Base-by-base conservation (phyloP, 2,113 vertebrate genomes). In the Cavia porcellus region DNA sequence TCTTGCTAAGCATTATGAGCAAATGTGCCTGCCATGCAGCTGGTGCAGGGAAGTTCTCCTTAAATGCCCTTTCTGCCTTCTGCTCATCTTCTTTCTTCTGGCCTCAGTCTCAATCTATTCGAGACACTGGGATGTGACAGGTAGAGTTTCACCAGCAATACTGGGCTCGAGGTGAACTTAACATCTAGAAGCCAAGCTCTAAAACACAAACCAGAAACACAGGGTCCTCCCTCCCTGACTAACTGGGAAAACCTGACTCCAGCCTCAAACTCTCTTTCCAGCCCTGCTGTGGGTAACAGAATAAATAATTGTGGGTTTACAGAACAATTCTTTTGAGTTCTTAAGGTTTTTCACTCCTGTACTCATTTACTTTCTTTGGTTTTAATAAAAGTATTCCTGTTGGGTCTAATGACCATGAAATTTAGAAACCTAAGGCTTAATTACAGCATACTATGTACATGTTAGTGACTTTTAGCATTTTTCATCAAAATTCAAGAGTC, bases 311-410 rank as follows among this genome's bases (percentile, higher is more conserved):
- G 19, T 77, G 55, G 47, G 42, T 50, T 80, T 74, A 77, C 77
- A 20, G 22, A 92, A 80, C 50, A 77, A 55, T 3, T 52, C 82
- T 84, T 84, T 83, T 32, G 62, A 20, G 35, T 59, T 38, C 81
- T 82, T 75, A 72, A 52, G 25, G 30, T 59, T 38, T 82, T 82
- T 75, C 84, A 52, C 22, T 82, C 57, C 22, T 62, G 42, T 32
- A 61, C 9, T 20, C 42, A 30, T 62, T 68, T 94, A 45, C 45
- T 83, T 64, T 68, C 68, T 75, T 72, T 90, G 81, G 22, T 83
- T 90, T 64, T 95, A 38, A 93, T 42, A 85, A 72, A 97, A 83
- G 38, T 80, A 74, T 35, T n/a, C 28, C 42, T 86, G 89, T 75
- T 42, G 4, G 57, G 61, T 92, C 89, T 62, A 42, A 62, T 32